Conservation (phyloP, 2,888 invertebrate species). For the Amphipoea lucens region DNA sequence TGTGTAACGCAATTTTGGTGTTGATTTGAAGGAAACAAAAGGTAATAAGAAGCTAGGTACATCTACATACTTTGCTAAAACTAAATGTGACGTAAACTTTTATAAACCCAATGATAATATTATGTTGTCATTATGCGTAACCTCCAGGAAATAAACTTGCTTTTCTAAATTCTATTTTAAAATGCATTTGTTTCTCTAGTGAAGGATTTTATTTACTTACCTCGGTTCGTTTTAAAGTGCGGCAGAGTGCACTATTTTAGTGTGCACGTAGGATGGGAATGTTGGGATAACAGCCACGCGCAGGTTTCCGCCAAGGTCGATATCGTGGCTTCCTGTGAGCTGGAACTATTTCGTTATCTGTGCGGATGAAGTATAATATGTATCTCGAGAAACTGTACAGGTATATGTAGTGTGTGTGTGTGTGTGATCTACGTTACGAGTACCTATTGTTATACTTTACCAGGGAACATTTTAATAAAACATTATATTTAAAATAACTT, state of each 20-base stretch:
- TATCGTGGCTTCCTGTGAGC: constrained; percentile 76
- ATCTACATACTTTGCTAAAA: not conserved
- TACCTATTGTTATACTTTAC: not conserved
- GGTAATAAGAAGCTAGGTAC: not conserved
- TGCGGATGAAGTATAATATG: constrained; percentile 9
- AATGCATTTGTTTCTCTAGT: constrained; percentile 12
- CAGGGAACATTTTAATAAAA: not conserved
- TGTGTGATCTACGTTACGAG: not conserved
- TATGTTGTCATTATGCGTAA: not conserved
- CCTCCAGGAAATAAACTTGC: not conserved
- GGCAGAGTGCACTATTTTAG: constrained; percentile 46
- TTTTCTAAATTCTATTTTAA: constrained; percentile 12
- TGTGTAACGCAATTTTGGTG: not conserved
- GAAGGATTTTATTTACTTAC: constrained; percentile 17
- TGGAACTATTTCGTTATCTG: constrained; percentile 59
- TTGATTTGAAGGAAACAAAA: not conserved
- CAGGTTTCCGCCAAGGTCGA: constrained; percentile 75
- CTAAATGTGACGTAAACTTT: not conserved
- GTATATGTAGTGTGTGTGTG: not conserved
- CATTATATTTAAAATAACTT: not conserved
- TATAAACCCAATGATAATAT: not conserved
- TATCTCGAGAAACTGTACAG: constrained; percentile 8
- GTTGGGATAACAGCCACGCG: constrained; percentile 63
- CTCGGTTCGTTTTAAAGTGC: constrained; percentile 23
- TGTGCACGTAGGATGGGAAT: constrained; percentile 52